Evolutionary conservation across 2,888 invertebrate species (phyloP).

Genomic region (Hirtodrosophila histrioides): DNA sequence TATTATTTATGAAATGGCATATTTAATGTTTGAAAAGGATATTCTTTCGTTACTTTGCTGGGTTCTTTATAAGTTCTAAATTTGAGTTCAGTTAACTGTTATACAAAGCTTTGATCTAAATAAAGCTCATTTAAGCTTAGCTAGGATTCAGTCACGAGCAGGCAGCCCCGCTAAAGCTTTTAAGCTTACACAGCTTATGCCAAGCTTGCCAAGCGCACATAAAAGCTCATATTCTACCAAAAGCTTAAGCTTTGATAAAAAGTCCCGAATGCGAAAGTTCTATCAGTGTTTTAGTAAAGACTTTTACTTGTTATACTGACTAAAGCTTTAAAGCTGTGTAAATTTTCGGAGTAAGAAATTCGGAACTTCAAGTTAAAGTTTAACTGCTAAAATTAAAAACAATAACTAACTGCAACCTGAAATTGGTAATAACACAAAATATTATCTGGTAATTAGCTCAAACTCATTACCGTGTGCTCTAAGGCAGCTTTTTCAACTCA

Average conservation of each 20-base stretch:
- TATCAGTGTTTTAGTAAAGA: no score
- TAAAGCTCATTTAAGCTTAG: neutral
- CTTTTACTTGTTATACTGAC: neutral
- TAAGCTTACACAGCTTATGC: neutral
- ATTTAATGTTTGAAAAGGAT: no score
- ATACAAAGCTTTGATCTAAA: neutral
- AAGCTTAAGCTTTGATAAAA: neutral
- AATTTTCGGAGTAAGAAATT: neutral
- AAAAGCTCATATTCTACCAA: neutral
- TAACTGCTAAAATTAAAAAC: constrained; percentile 4
- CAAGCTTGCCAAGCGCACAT: neutral
- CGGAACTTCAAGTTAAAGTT: neutral
- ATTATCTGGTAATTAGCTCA: constrained; percentile 29
- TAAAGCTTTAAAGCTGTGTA: neutral
- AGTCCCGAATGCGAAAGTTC: neutral
- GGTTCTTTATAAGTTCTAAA: neutral
- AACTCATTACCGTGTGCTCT: constrained; percentile 17
- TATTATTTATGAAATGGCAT: no score
- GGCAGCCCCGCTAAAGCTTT: neutral
- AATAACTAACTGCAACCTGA: constrained; percentile 7
- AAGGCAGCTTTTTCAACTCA: neutral
- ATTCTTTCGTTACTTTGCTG: no score
- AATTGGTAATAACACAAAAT: neutral
- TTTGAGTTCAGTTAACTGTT: neutral
- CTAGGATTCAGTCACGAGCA: no score